Evolutionary conservation across 2,888 invertebrate genomes (phyloP).

Genomic region (Temnothorax rugatulus): DNA sequence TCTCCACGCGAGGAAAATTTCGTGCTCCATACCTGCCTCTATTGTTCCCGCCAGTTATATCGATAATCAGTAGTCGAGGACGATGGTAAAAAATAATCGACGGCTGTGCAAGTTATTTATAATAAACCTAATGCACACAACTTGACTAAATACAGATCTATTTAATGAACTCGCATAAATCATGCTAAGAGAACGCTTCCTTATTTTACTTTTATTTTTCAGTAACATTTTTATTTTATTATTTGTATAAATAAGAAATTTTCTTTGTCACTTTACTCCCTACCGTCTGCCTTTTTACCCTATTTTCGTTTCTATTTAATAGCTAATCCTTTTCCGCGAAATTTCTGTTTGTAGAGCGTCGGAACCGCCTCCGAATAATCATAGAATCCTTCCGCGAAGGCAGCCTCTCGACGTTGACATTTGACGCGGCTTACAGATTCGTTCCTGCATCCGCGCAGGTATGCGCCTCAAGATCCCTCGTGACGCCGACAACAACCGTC

Average conservation of each 20-base stretch:
- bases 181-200: background rate
- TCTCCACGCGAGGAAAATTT: conserved; percentile 46
- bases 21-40: conserved; percentile 10
- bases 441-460: conserved; percentile 42
- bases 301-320: background rate
- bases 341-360: background rate
- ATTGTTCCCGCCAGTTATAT: conserved; percentile 37
- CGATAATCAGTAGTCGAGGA: conserved; percentile 8
- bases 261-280: background rate
- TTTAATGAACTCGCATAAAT: background rate
- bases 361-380: conserved; percentile 23
- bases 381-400: conserved; percentile 44
- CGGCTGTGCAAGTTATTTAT: background rate
- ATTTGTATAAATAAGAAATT: background rate
- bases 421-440: conserved; percentile 46
- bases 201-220: background rate
- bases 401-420: conserved; percentile 29
- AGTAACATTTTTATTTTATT: background rate
- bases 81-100: background rate
- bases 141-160: background rate
- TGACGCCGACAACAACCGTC: conserved; percentile 8
- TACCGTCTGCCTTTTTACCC: background rate
- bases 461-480: conserved; percentile 15
- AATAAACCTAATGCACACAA: background rate
- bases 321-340: conserved; percentile 31